A percentile compares a stretch with the other conserved stretches of the same genome.
Conservation (phyloP, 2,797 vertebrate genomes). For the Rallus crepitans region DNA sequence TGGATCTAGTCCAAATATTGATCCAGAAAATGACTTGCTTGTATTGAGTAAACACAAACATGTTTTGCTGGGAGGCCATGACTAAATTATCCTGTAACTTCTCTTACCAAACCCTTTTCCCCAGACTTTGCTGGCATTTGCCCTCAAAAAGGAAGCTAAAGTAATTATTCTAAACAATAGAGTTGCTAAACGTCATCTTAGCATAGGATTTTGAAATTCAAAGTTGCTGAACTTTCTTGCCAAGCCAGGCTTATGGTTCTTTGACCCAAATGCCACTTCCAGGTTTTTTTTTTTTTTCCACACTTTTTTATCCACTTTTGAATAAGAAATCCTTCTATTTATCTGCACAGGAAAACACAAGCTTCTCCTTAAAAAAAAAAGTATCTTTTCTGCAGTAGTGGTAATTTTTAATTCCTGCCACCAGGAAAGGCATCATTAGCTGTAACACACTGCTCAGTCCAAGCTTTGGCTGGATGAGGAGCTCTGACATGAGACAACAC, state of each 20-base stretch:
- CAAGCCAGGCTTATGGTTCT: not conserved
- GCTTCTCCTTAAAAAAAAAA: not conserved
- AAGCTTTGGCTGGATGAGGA: not conserved
- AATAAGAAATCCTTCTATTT: not conserved
- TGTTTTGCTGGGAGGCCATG: not conserved
- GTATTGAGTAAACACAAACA: not conserved
- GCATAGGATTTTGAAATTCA: not conserved
- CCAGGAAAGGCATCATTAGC: not conserved
- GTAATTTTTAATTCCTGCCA: not conserved
- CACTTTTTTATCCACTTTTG: not conserved
- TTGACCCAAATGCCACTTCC: not conserved
- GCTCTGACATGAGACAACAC: fast-evolving
- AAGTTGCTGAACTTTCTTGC: not conserved
- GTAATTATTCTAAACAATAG: conserved; percentile 13
- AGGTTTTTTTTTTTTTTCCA: not conserved
- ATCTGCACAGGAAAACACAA: not conserved
- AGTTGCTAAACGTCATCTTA: not conserved
- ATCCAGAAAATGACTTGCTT: not conserved
- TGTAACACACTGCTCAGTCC: not conserved
- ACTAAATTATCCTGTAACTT: not conserved
- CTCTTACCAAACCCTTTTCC: not conserved
- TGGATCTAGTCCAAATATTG: not conserved
- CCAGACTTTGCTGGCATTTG: not conserved
- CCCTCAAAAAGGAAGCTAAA: conserved; percentile 10
- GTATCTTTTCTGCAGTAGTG: not conserved